A percentile compares a stretch with the other conserved stretches of the same genome.
Evolutionary conservation across 2,797 vertebrate genomes (phyloP).

Genomic region (Parambassis ranga): DNA sequence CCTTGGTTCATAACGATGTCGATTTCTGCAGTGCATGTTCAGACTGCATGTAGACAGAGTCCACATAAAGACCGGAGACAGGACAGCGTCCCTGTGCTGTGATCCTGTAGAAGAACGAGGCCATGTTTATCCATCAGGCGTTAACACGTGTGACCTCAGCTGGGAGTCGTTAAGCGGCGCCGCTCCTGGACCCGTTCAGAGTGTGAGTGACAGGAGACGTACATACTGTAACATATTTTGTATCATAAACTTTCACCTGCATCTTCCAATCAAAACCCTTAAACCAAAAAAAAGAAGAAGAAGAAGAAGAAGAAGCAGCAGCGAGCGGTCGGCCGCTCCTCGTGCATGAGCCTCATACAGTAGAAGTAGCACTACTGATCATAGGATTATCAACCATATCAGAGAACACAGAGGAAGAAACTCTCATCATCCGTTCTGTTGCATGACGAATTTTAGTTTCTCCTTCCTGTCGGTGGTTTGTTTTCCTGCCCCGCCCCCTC

Average conservation of each 20-base stretch:
- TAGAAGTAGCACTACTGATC: constrained; percentile 73
- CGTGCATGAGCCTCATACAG: constrained; percentile 81
- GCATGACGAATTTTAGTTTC: constrained; percentile 71
- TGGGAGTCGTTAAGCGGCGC: background rate
- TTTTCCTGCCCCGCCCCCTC: constrained; percentile 18
- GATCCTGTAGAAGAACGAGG: background rate
- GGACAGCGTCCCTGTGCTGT: too few relatives aligned
- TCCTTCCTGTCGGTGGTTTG: constrained; percentile 43
- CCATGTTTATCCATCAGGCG: too few relatives aligned
- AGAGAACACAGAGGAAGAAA: constrained; percentile 32
- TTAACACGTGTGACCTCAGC: background rate
- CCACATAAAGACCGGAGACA: too few relatives aligned
- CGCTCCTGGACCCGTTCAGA: constrained; percentile 22
- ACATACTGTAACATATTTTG: constrained; percentile 83
- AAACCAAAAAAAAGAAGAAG: constrained; percentile 1
- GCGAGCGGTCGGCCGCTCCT: constrained; percentile 26
- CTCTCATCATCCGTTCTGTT: constrained; percentile 59
- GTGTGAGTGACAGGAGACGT: constrained; percentile 28
- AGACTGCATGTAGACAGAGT: too few relatives aligned
- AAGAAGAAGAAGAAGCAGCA: constrained; percentile 1
- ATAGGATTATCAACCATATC: constrained; percentile 48
- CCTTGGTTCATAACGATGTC: too few relatives aligned
- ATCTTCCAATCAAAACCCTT: constrained; percentile 69
- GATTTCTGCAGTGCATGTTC: too few relatives aligned
- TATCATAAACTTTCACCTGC: constrained; percentile 82